These are phyloP conservation scores for Acanthurus tractus DNA, from an alignment of 2,797 vertebrate species.

Conservation along the genomic window DNA sequence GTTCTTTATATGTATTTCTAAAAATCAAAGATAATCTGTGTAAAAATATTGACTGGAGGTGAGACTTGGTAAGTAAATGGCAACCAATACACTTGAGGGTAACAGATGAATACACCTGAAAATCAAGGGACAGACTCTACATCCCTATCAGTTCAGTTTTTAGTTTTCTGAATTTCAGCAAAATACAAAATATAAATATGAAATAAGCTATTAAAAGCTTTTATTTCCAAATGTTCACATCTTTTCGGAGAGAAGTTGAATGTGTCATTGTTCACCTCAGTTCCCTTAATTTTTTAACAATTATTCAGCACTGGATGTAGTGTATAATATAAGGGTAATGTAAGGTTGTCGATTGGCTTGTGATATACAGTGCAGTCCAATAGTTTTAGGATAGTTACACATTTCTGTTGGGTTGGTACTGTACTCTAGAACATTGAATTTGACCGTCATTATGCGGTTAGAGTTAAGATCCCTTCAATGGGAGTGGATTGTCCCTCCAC, in stretches of 20 bases:
- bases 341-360: neutral
- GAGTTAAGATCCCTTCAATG: neutral
- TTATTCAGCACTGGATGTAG: neutral
- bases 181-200: neutral
- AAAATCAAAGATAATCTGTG: no score
- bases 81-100: neutral
- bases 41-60: no score
- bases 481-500: conserved; percentile 32
- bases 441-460: neutral
- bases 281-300: neutral
- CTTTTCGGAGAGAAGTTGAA: neutral
- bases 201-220: neutral
- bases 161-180: neutral
- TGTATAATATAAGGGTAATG: no score
- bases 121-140: no score
- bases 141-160: neutral
- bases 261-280: neutral
- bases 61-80: neutral
- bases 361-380: neutral
- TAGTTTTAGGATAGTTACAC: neutral
- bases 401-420: neutral
- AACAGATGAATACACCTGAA: no score
- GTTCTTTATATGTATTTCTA: neutral
- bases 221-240: neutral
- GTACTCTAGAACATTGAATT: neutral